Base-by-base conservation (phyloP, 2,113 vertebrate genomes). In the Crotalus tigris region DNA sequence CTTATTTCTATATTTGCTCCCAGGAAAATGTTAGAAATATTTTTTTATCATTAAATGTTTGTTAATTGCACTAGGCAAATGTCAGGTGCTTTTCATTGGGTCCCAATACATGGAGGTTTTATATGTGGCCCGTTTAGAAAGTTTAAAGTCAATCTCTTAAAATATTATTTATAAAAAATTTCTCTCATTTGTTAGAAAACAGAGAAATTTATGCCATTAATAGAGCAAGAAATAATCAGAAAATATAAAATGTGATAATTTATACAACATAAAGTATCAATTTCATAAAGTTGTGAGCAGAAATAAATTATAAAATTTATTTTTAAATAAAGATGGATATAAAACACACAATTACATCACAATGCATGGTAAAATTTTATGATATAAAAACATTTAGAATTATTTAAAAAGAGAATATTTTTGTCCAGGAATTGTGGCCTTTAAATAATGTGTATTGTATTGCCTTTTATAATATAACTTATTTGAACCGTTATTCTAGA, bases 231-330 rank as follows among this genome's bases (percentile, higher is more conserved):
- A 54, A 64, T 94, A 94, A 96, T 96, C 93, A 96, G 33, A 89
- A 96, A 95, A 96, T 96, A 95, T 94, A 94, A 95, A n/a, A 95
- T 96, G 93, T 95, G 94, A 92, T 96, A 96, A 9, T 46, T 15
- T 29, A 85, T 85, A n/a, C 85, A 86, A 17, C 53, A 46, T 49
- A 44, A 29, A 91, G 24, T 21, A 54, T 4, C n/a, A 94, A 96
- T 96, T 96, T 95, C 75, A 92, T 93, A 96, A 96, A 96, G 93
- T 94, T 95, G 93, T 95, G 87, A 95, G 95, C 95, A 96, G 94
- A 59, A 89, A 92, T 59, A 19, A 89, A 90, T 9, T 58, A 94
- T 29, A 95, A 95, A 95, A 94, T 94, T 94, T 96, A 92, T 95
- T 95, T 95, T 97, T 94, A 91, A 94, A 94, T 93, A 39, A 86